Evolutionary conservation across 1,140 invertebrate species (phyloP).

Genomic region (Neodiprion pinetum): DNA sequence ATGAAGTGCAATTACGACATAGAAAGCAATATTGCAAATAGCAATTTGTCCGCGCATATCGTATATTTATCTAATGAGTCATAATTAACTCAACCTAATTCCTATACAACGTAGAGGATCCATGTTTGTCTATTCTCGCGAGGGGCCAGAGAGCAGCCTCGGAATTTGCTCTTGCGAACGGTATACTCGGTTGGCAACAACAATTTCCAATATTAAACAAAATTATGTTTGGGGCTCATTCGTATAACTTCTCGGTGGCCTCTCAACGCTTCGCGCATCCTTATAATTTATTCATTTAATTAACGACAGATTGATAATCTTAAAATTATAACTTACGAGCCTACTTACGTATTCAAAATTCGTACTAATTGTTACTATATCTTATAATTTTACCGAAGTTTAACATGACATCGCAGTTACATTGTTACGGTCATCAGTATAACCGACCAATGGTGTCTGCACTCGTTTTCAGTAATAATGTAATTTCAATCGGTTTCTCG

Average conservation of each 20-base stretch:
- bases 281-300: not conserved
- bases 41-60: not conserved
- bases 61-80: not conserved
- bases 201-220: slow-evolving; percentile 4
- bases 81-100: not conserved
- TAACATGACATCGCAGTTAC: no score
- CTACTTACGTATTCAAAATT: no score
- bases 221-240: slow-evolving; percentile 7
- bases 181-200: not conserved
- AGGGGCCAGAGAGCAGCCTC: not conserved
- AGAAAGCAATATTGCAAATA: not conserved
- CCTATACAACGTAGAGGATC: not conserved
- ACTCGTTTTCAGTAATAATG: no score
- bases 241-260: slow-evolving; percentile 7
- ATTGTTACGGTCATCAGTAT: no score
- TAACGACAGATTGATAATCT: no score
- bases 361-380: no score
- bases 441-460: no score
- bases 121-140: not conserved
- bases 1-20: not conserved
- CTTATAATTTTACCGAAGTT: no score
- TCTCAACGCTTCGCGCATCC: not conserved
- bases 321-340: no score
- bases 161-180: not conserved
- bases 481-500: no score